A percentile compares a stretch with the other conserved stretches of the same genome.
Conservation (phyloP, 2,113 vertebrate genomes). For the Platichthys flesus region DNA sequence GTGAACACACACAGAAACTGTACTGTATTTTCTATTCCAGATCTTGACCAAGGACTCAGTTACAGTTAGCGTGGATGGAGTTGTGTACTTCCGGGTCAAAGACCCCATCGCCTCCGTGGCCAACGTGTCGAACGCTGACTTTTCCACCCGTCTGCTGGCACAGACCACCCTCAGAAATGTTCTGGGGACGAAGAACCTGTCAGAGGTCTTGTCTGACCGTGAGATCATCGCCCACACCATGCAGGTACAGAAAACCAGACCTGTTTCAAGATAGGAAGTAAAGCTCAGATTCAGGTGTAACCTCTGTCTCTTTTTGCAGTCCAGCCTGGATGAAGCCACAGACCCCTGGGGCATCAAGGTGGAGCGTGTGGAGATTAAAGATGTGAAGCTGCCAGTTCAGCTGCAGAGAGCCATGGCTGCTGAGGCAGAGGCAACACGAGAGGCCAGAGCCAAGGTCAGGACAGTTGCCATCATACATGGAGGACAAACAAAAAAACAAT, state of each 20-base stretch:
- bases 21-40: conserved; percentile 57
- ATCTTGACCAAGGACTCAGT: conserved; percentile 91
- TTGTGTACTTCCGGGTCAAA: conserved; percentile 88
- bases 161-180: conserved; percentile 91
- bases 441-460: conserved; percentile 89
- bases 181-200: conserved; percentile 88
- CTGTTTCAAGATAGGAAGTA: background rate
- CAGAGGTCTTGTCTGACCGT: conserved; percentile 87
- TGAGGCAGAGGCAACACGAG: conserved; percentile 86
- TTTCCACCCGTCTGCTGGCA: conserved; percentile 86
- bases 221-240: conserved; percentile 89
- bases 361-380: conserved; percentile 90
- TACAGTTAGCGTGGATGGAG: conserved; percentile 87
- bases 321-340: conserved; percentile 82
- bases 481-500: background rate
- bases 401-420: conserved; percentile 92
- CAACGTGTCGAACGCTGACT: conserved; percentile 86
- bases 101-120: conserved; percentile 88
- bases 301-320: conserved; percentile 63
- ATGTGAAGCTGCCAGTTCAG: conserved; percentile 87
- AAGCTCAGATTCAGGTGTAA: no score
- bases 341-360: conserved; percentile 90
- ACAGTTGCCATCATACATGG: background rate
- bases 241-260: conserved; percentile 78
- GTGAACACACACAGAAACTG: background rate